A percentile compares a stretch with the other conserved stretches of the same genome.
Conservation (phyloP, 2,113 vertebrate species). For the Myotis davidii region DNA sequence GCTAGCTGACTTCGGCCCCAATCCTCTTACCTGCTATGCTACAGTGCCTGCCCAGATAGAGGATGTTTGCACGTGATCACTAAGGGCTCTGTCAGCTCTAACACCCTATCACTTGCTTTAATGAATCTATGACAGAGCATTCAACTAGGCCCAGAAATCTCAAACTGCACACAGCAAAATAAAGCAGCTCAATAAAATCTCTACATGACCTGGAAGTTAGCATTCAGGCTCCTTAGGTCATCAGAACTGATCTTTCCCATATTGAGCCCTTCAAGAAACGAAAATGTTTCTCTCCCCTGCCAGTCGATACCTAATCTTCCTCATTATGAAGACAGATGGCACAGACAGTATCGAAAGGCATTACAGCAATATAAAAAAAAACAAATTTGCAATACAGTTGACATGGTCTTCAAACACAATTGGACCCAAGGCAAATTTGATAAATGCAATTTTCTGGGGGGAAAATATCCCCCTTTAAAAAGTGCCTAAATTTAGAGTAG, state of each 20-base stretch:
- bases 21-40: neutral
- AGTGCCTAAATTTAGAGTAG: neutral
- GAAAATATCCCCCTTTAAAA: neutral
- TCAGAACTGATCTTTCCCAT: neutral
- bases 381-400: neutral
- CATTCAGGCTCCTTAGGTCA: neutral
- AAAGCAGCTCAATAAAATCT: slow-evolving; percentile 7
- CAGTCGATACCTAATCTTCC: neutral
- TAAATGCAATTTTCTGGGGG: neutral
- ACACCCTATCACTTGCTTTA: neutral
- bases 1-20: neutral
- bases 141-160: neutral
- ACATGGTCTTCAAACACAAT: slow-evolving; percentile 36
- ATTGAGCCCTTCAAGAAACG: slow-evolving; percentile 20
- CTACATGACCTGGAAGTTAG: neutral
- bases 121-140: neutral
- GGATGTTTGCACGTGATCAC: neutral
- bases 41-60: neutral
- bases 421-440: slow-evolving; percentile 33
- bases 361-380: slow-evolving; percentile 11
- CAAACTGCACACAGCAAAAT: slow-evolving; percentile 7
- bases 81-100: neutral
- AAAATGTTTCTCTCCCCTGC: neutral
- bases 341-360: neutral
- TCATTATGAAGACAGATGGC: slow-evolving; percentile 11